Percentiles rank a stretch among this genome's conserved stretches.
phyloP scores from a whole-genome alignment of 2,888 invertebrate species.

The Heliconius sara region DNA sequence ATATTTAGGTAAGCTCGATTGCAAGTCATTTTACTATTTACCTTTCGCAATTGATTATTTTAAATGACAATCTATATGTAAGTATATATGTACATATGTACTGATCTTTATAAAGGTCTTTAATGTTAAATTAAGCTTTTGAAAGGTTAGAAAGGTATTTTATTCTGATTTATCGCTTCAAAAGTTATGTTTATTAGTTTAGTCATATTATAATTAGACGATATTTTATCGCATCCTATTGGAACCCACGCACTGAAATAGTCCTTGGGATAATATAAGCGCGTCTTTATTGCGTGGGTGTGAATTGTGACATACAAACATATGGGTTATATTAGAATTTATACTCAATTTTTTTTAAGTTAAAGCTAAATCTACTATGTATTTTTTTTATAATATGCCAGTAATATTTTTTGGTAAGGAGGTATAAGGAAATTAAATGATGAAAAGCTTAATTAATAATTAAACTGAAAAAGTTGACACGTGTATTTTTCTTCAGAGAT shows the following conservation, averaged over 20 bases:
- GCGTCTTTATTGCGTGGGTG: not conserved
- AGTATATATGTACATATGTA: not conserved
- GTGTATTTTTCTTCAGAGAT: slow-evolving; percentile 85
- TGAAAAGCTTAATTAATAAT: not conserved
- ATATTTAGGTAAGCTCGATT: slow-evolving; percentile 87
- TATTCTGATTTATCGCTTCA: not conserved
- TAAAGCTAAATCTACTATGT: not conserved
- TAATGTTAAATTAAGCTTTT: not conserved
- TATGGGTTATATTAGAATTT: not conserved
- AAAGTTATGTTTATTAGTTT: not conserved
- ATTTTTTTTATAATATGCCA: not conserved
- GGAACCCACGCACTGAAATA: slow-evolving; percentile 12
- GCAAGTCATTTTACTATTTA: not conserved
- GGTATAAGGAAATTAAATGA: not conserved
- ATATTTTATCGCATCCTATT: slow-evolving; percentile 27
- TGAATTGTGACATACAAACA: not conserved
- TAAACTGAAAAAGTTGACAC: not conserved
- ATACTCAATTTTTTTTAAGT: not conserved
- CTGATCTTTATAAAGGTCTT: not conserved
- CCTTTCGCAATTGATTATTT: not conserved
- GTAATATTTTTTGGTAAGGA: not conserved
- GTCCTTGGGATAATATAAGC: slow-evolving; percentile 20
- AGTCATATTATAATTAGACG: slow-evolving; percentile 5
- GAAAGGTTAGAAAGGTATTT: not conserved
- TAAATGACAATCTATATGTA: not conserved